Evolutionary conservation across 2,797 vertebrate genomes (phyloP).

Genomic region (Gadopsis bispinosus): DNA sequence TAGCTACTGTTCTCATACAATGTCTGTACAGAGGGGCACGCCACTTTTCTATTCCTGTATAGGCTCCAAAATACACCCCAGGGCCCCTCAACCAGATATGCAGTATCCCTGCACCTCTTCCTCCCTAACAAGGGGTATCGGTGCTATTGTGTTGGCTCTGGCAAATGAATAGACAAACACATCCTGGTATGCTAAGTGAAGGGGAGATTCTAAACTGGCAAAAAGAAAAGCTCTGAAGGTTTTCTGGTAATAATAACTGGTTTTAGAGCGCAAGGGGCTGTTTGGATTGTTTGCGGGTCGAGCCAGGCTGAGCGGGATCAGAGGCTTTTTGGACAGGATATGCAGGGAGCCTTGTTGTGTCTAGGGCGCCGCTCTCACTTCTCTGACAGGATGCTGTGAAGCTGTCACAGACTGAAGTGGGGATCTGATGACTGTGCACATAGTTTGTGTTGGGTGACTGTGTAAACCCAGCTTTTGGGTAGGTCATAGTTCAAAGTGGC

Average conservation of each 20-base stretch:
- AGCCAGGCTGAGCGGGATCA: slow-evolving; percentile 62
- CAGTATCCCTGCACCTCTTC: slow-evolving; percentile 41
- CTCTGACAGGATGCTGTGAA: slow-evolving; percentile 71
- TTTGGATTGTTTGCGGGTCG: slow-evolving; percentile 67
- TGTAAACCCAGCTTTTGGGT: slow-evolving; percentile 59
- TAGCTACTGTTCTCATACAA: slow-evolving; percentile 81
- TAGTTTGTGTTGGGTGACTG: slow-evolving; percentile 61
- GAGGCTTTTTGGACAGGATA: slow-evolving; percentile 63
- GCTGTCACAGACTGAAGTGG: slow-evolving; percentile 56
- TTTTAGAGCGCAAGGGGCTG: slow-evolving; percentile 62
- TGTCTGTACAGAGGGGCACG: slow-evolving; percentile 73
- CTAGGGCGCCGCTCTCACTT: slow-evolving; percentile 43
- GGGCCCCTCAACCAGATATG: slow-evolving; percentile 66
- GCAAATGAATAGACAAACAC: slow-evolving; percentile 75
- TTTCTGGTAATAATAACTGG: slow-evolving; percentile 71
- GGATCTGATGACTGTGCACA: slow-evolving; percentile 61
- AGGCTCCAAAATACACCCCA: slow-evolving; percentile 81
- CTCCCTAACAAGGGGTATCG: slow-evolving; percentile 70
- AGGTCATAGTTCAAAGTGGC: slow-evolving; percentile 35
- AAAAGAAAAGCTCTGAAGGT: slow-evolving; percentile 66
- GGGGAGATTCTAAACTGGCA: slow-evolving; percentile 55
- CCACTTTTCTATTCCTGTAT: slow-evolving; percentile 85
- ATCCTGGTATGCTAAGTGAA: slow-evolving; percentile 72
- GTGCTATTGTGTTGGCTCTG: slow-evolving; percentile 73
- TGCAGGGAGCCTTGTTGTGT: slow-evolving; percentile 56